Evolutionary conservation across 2,113 vertebrate species (phyloP), one percentile per base, ranked within the genome.

Genomic region (Halichoeres trimaculatus): DNA sequence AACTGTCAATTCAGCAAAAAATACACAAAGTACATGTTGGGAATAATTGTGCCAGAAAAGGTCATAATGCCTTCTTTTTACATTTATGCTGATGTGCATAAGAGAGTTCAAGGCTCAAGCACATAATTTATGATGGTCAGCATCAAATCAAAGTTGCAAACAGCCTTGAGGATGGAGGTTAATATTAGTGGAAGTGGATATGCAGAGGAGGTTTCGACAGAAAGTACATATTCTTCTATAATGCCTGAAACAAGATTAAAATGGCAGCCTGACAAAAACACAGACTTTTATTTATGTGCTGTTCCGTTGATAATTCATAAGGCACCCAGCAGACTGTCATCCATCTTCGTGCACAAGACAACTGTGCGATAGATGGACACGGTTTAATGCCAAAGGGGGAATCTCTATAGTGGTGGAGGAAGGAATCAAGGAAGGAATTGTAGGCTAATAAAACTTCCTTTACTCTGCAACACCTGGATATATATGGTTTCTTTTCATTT

Each of bases 401-500:
- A 63, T 83, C 65, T 63, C 67, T 73, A 58, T 30, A 35, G 68
- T 30, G 41, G 68, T 45, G 58, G 60, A 40, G 67, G 56, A 81
- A 71, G 45, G 72, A 79, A 83, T 80, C 53, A 85, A 76, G 74
- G 48, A 77, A 80, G 63, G 76, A 85, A 86, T 80, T 79, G 77
- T 62, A 69, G 73, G 74, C 78, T 80, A 90, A 91, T 91, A 88
- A 88, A 86, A 88, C 43, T 38, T 78, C 54, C 71, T 76, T 68
- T 79, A 83, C 60, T 90, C 78, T 63, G 60, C 85, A 87, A 86
- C 89, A 92, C 87, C 92, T 91, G 89, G 89, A 83, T 88, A 83
- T 89, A 90, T 90, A 81, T 66, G 64, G 83, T 91, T 90, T 87
- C 83, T 84, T 89, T 91, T 91, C 75, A 85, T 92, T 92, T 83